Percentiles rank a stretch among this genome's conserved stretches.
Conservation (phyloP, 1,140 invertebrate genomes). For the Anastrepha obliqua region DNA sequence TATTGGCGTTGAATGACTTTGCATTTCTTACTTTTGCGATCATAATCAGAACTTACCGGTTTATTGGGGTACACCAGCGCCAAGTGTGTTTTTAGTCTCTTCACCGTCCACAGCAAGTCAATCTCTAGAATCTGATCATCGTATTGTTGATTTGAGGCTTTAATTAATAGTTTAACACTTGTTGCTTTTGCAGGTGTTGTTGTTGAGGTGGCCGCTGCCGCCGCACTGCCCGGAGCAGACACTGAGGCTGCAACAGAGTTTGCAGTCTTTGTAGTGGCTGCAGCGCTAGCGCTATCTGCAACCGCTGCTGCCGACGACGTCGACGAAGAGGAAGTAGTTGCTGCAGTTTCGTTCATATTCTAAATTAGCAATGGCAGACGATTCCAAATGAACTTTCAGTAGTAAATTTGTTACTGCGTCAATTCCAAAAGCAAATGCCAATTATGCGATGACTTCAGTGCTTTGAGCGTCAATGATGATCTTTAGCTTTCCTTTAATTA, state of each 20-base stretch:
- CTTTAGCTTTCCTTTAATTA: neutral
- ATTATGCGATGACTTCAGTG: neutral
- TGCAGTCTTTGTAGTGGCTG: conserved; percentile 54
- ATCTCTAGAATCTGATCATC: conserved; percentile 90
- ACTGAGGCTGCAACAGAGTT: neutral
- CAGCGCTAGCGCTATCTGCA: conserved; percentile 63
- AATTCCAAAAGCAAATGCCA: neutral
- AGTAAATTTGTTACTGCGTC: neutral
- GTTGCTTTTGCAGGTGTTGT: conserved; percentile 31
- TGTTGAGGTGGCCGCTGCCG: conserved; percentile 55
- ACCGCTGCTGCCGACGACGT: conserved; percentile 65
- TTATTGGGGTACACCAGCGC: conserved; percentile 90
- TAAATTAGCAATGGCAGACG: neutral
- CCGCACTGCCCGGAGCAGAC: conserved; percentile 55
- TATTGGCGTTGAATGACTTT: neutral
- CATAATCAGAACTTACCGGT: conserved; percentile 81
- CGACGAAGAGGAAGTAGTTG: conserved; percentile 62
- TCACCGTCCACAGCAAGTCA: conserved; percentile 88
- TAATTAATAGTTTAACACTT: conserved; percentile 80
- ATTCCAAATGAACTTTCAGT: neutral
- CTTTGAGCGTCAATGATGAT: neutral
- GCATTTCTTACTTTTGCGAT: neutral
- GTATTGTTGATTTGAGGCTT: conserved; percentile 91
- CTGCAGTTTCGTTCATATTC: conserved; percentile 31
- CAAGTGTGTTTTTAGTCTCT: conserved; percentile 87